A percentile compares a stretch with the other conserved stretches of the same genome.
Evolutionary conservation across 2,888 invertebrate species (phyloP).

Genomic region (Onchidella celtica): DNA sequence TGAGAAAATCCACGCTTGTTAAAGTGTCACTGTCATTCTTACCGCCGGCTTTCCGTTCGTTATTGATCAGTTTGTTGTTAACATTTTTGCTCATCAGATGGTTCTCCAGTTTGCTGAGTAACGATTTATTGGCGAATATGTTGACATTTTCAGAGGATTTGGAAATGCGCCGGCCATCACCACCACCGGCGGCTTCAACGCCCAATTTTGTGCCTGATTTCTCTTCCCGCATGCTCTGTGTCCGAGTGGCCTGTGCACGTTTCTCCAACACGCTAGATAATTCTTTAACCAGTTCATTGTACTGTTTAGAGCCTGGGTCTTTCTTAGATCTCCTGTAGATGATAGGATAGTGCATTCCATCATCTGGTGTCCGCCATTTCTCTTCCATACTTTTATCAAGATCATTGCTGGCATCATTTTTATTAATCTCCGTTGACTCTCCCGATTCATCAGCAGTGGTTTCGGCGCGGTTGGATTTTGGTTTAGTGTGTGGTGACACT

Average conservation of each 20-base stretch:
- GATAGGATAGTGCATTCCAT: constrained; percentile 62
- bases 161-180: constrained; percentile 36
- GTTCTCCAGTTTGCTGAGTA: constrained; percentile 66
- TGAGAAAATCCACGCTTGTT: not conserved
- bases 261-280: constrained; percentile 65
- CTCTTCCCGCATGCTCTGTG: constrained; percentile 49
- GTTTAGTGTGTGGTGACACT: not conserved
- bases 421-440: not conserved
- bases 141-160: constrained; percentile 56
- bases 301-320: constrained; percentile 69
- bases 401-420: not conserved
- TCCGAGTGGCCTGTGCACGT: constrained; percentile 47
- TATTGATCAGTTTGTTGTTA: not conserved
- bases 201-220: not conserved
- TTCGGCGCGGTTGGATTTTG: not conserved
- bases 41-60: not conserved
- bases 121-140: constrained; percentile 66
- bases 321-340: constrained; percentile 70
- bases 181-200: not conserved
- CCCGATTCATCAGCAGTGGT: not conserved
- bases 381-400: not conserved
- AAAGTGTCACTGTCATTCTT: not conserved
- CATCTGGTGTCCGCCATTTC: not conserved
- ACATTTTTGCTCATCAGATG: constrained; percentile 58
- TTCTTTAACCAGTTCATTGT: constrained; percentile 68